A percentile compares a stretch with the other conserved stretches of the same genome.
phyloP scores from a whole-genome alignment of 1,140 invertebrate genomes.

The Rhagoletis zephyria region DNA sequence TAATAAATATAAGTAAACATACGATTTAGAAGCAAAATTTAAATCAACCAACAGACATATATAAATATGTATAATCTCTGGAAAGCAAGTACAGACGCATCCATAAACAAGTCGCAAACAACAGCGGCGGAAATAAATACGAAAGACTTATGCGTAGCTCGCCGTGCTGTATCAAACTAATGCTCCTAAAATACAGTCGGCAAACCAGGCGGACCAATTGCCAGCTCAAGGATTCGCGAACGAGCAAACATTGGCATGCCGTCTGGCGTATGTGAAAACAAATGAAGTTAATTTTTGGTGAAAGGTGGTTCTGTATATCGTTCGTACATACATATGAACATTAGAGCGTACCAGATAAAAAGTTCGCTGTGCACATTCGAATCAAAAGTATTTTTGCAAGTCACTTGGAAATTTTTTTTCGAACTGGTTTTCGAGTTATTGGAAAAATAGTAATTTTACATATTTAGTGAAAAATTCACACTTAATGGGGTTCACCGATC shows the following conservation, averaged over 20 bases:
- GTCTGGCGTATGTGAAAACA: background rate
- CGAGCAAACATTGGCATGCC: conserved; percentile 7
- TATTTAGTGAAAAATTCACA: too few species aligned
- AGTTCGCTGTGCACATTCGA: too few species aligned
- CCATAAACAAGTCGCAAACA: conserved; percentile 35
- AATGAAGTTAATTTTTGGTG: conserved; percentile 31
- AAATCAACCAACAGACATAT: background rate
- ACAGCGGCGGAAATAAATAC: background rate
- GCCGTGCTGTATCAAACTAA: background rate
- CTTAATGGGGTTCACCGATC: too few species aligned
- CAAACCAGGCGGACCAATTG: background rate
- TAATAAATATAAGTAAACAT: background rate
- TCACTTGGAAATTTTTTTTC: too few species aligned
- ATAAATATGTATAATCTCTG: background rate
- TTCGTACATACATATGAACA: background rate
- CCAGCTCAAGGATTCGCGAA: background rate
- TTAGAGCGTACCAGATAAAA: too few species aligned
- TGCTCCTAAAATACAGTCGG: background rate
- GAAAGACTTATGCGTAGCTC: background rate
- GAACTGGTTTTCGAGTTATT: too few species aligned
- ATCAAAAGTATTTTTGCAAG: too few species aligned
- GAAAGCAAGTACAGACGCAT: background rate
- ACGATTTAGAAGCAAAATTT: conserved; percentile 25
- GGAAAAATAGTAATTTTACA: too few species aligned
- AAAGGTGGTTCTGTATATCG: background rate